Base-by-base conservation (phyloP, 2,113 vertebrate genomes). In the Corythoichthys intestinalis region DNA sequence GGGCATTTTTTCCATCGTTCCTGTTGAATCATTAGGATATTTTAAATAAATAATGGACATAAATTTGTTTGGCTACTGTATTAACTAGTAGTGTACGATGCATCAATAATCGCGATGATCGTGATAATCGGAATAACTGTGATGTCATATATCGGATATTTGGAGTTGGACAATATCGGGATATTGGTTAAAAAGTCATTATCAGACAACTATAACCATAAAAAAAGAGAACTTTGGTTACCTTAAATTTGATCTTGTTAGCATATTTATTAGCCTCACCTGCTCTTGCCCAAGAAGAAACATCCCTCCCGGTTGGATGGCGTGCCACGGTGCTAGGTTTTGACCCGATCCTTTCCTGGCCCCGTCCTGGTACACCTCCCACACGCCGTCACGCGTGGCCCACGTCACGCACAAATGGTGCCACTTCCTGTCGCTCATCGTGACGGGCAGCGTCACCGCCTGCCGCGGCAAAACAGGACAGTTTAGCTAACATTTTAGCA, bases 241-340 rank as follows among this genome's bases (percentile, higher is more conserved):
- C 20, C 20, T 28, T 28, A 28, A 28, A 28, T 28, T 28, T 28
- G 20, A 52, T 52, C 15, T 28, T 28, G 53, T 9, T 28, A 28
- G 52, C n/a, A 54, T 10, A 28, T 54, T 28, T 28, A 28, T 54
- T 10, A 28, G n/a, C n/a, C n/a, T 28, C 86, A 94, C 94, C 93
- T 94, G 94, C 70, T 94, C 94, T 78, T 94, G 93, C 34, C 93
- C 93, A 65, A 94, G 83, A 72, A 94, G 83, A 70, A 94, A 93
- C 74, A 87, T 74, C 20, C 94, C 94, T 15, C 93, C 93, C 4
- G 93, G 83, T 75, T 90, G 92, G 74, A 94, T 86, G 20, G 91
- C 82, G 66, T 93, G 92, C 94, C 93, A 94, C 37, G 93, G 72
- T 0, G 93, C 93, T 65, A 94, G 85, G 76, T 92, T 91, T 69